A percentile compares a stretch with the other conserved stretches of the same genome.
Evolutionary conservation across 2,113 vertebrate species (phyloP).

Genomic region (Kobus ellipsiprymnus): DNA sequence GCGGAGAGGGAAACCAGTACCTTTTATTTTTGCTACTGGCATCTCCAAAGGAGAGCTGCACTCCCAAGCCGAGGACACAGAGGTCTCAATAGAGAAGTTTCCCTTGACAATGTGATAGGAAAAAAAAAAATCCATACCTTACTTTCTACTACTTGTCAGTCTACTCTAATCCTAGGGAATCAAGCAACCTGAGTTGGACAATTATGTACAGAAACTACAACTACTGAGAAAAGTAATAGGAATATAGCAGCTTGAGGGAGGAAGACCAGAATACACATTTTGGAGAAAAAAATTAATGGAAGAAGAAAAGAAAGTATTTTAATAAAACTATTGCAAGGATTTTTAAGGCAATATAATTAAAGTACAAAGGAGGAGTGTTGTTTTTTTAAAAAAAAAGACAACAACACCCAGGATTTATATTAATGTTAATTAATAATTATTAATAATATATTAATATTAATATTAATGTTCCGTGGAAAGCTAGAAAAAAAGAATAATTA

Average conservation of each 20-base stretch:
- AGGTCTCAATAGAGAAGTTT: background rate
- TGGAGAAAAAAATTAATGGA: background rate
- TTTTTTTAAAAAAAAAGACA: background rate
- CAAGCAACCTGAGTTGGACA: background rate
- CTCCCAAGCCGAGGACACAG: background rate
- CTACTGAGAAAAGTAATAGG: background rate
- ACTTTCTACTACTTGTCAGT: background rate
- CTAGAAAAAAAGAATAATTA: background rate
- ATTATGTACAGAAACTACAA: background rate
- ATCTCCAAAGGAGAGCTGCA: background rate
- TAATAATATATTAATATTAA: too few species aligned
- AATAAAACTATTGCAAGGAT: background rate
- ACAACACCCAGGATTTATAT: background rate
- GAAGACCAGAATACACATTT: background rate
- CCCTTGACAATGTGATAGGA: background rate
- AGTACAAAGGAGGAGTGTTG: background rate
- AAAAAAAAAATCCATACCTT: background rate
- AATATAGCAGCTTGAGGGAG: background rate
- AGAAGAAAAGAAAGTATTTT: background rate
- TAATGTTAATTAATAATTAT: too few species aligned
- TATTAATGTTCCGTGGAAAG: background rate
- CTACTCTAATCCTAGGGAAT: background rate
- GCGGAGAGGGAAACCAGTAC: background rate
- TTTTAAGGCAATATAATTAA: background rate
- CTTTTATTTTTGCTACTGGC: background rate